Evolutionary conservation across 1,140 invertebrate genomes (phyloP).

Genomic region (Dinoponera quadriceps): DNA sequence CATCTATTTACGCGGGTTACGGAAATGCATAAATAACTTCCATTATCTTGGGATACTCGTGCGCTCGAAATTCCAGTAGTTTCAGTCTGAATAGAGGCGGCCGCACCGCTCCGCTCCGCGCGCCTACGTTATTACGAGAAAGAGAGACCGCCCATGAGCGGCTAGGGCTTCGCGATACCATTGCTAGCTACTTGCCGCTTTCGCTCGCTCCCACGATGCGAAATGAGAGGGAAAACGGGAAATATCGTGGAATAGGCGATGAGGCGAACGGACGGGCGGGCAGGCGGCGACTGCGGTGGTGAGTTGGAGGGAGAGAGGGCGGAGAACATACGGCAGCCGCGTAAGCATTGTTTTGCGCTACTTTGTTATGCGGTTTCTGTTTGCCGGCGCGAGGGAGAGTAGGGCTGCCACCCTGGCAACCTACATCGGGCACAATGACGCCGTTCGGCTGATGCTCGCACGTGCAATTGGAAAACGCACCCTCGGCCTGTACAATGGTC

Average conservation of each 20-base stretch:
- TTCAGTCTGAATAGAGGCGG: slow-evolving; percentile 24
- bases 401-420: slow-evolving; percentile 76
- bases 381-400: slow-evolving; percentile 51
- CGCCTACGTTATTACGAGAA: slow-evolving; percentile 36
- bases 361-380: slow-evolving; percentile 77
- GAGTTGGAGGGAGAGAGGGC: not conserved
- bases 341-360: slow-evolving; percentile 76
- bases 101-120: not conserved
- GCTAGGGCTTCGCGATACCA: slow-evolving; percentile 41
- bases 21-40: slow-evolving; percentile 44
- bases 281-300: not conserved
- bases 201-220: not conserved
- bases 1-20: not conserved
- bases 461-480: slow-evolving; percentile 79
- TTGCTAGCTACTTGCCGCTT: slow-evolving; percentile 38
- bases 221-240: slow-evolving; percentile 28
- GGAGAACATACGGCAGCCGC: slow-evolving; percentile 47
- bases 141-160: not conserved
- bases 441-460: slow-evolving; percentile 58
- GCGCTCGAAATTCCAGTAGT: slow-evolving; percentile 50
- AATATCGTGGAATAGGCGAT: slow-evolving; percentile 32
- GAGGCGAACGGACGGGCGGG: not conserved
- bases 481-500: slow-evolving; percentile 67
- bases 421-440: slow-evolving; percentile 81
- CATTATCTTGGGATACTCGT: slow-evolving; percentile 22